Evolutionary conservation across 2,888 invertebrate species (phyloP), one percentile per base, ranked within the genome.

Genomic region (Ormyrus pomaceus): DNA sequence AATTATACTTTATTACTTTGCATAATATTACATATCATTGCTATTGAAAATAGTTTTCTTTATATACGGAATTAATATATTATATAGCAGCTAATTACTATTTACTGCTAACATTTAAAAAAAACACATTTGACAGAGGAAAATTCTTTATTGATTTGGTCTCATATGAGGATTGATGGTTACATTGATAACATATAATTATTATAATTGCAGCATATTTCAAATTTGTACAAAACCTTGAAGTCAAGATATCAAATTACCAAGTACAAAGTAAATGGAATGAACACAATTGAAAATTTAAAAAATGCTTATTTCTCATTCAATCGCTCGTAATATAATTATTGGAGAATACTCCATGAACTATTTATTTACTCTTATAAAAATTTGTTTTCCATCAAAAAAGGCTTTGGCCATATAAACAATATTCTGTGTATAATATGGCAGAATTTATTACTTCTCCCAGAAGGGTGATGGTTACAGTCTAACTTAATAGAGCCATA

Each of bases 231-330:
- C 82, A 87, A 85, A 87, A 86, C 84, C 81, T 73, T 83, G 69
- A 83, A 78, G 79, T 81, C 81, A 65, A 70, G 45, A 34, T 77
- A 80, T 69, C 73, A 78, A 81, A 83, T 84, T 83, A 83, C 71
- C 80, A 85, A 84, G 79, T 85, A 84, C 61, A 80, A 84, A 82
- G 73, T 85, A 84, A 87, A 82, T 86, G 85, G 84, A 88, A 87
- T 86, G 85, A 88, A 87, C 85, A 86, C 84, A 84, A 84, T 82
- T 53, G 65, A 73, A 84, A 84, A 78, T 85, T 86, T 83, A 76
- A 80, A 80, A 84, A 84, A 86, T 84, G 83, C 76, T 86, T 85
- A 68, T 85, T 84, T 87, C 84, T 66, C 84, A 88, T 87, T 87
- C 86, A 88, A 89, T 83, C 87, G 87, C 87, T 87, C 87, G 81